A percentile compares a stretch with the other conserved stretches of the same genome.
These are phyloP conservation scores for Oxycera nigricornis DNA, from an alignment of 2,888 invertebrate species.

Conservation along the genomic window DNA sequence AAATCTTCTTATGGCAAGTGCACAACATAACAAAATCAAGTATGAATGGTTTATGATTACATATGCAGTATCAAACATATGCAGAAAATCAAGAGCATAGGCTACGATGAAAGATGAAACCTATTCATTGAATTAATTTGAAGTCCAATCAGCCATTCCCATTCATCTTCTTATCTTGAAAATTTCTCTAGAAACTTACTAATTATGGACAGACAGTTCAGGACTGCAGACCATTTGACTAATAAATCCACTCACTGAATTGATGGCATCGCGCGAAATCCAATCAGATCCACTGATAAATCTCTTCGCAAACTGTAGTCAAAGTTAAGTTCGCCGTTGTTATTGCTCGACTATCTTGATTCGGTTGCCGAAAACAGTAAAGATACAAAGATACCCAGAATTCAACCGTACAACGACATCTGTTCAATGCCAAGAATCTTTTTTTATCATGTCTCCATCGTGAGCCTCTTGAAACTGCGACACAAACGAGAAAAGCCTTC, in stretches of 20 bases:
- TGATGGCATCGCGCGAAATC: constrained; percentile 8
- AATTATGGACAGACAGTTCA: no score
- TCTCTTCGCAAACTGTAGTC: constrained; percentile 16
- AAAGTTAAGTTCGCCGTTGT: constrained; percentile 7
- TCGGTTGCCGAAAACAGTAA: neutral
- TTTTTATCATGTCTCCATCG: constrained; percentile 1
- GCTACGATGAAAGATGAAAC: no score
- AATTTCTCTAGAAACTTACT: no score
- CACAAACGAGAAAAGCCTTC: neutral
- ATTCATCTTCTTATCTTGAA: no score
- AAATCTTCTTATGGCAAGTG: no score
- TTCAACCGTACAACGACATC: neutral
- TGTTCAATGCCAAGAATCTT: constrained; percentile 14
- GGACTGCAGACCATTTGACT: neutral
- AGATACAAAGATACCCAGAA: neutral
- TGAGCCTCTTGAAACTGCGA: neutral
- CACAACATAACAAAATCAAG: no score
- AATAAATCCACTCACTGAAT: neutral
- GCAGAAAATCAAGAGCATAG: no score
- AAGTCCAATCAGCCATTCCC: no score
- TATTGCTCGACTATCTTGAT: constrained; percentile 6
- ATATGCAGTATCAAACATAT: no score
- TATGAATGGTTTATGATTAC: no score
- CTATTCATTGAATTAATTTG: no score
- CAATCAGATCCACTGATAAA: constrained; percentile 24